These are phyloP conservation scores for Sceliomorpha sp. DNA, from an alignment of 2,888 invertebrate genomes.

Conservation along the genomic window DNA sequence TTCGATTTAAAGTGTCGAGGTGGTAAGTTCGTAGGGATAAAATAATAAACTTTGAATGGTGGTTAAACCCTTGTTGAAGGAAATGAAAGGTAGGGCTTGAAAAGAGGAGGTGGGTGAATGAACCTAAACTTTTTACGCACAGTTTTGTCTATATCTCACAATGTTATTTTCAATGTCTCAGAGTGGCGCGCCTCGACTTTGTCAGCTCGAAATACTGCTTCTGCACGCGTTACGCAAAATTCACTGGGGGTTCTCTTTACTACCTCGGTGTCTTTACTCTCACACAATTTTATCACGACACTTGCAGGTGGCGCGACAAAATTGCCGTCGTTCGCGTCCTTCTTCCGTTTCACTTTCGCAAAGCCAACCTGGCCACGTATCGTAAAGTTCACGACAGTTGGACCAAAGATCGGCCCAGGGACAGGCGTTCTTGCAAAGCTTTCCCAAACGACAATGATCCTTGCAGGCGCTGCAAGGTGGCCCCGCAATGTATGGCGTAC, in stretches of 20 bases:
- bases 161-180: constrained; percentile 16
- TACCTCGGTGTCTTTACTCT: constrained; percentile 22
- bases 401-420: constrained; percentile 86
- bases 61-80: no score
- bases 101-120: no score
- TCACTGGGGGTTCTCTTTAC: constrained; percentile 4
- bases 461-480: constrained; percentile 85
- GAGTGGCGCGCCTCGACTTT: constrained; percentile 11
- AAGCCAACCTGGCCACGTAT: constrained; percentile 83
- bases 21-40: no score
- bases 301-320: constrained; percentile 88
- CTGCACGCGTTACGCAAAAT: constrained; percentile 9
- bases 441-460: constrained; percentile 83
- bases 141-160: no score
- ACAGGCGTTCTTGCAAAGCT: constrained; percentile 89
- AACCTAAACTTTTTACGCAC: no score
- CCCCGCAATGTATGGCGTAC: constrained; percentile 85
- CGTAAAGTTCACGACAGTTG: constrained; percentile 86
- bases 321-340: constrained; percentile 82
- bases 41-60: no score
- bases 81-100: no score
- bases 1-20: no score
- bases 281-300: constrained; percentile 83
- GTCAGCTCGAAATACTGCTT: constrained; percentile 10
- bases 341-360: constrained; percentile 82